These are phyloP conservation scores for Arctocebus calabarensis DNA, from an alignment of 2,797 vertebrate genomes.

Conservation along the genomic window DNA sequence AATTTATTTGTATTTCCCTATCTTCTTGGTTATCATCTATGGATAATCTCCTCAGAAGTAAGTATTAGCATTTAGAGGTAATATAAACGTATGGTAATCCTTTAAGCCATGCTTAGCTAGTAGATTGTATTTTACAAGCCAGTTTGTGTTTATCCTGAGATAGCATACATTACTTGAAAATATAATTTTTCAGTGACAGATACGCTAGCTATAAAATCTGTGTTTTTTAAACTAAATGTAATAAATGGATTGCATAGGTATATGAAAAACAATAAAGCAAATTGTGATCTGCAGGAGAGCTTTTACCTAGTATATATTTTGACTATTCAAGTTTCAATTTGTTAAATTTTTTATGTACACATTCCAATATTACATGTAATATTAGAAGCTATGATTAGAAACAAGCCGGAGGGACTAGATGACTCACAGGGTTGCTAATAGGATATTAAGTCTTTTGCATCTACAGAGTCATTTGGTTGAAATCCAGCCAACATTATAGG, in stretches of 20 bases:
- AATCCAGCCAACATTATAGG: conserved; percentile 76
- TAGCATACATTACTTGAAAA: conserved; percentile 32
- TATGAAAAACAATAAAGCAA: conserved; percentile 59
- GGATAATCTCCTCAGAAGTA: conserved; percentile 56
- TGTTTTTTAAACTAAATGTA: conserved; percentile 55
- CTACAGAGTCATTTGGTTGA: conserved; percentile 77
- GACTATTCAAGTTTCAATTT: conserved; percentile 66
- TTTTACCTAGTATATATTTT: conserved; percentile 64
- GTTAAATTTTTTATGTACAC: conserved; percentile 74
- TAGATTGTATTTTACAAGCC: conserved; percentile 60
- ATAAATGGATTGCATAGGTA: conserved; percentile 50
- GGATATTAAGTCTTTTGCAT: conserved; percentile 79
- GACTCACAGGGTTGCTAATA: conserved; percentile 78
- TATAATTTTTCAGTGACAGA: conserved; percentile 57
- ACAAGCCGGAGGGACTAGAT: conserved; percentile 74
- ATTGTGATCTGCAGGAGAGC: conserved; percentile 28
- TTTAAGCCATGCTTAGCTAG: conserved; percentile 55
- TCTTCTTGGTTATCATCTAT: conserved; percentile 49
- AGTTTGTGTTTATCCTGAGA: conserved; percentile 60
- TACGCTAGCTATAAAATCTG: conserved; percentile 22
- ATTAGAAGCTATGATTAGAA: conserved; percentile 77
- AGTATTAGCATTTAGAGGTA: conserved; percentile 56
- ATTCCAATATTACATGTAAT: conserved; percentile 70
- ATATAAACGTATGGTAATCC: conserved; percentile 42
- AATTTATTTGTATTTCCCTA: conserved; percentile 46